Base-by-base conservation (phyloP, 2,888 invertebrate genomes). In the Torymus tubicola region DNA sequence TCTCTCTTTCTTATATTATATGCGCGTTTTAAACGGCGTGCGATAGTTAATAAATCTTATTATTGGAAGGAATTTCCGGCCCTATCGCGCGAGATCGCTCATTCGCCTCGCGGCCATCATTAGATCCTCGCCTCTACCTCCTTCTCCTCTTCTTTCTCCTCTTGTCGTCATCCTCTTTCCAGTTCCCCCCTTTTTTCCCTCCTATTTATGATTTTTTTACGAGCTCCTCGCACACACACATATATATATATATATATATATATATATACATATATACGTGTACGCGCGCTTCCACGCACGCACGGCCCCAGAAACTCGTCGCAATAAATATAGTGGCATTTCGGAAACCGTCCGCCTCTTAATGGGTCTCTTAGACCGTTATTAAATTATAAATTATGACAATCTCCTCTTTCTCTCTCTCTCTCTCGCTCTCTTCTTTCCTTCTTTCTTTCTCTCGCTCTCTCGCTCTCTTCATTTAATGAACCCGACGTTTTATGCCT, bases 351-450 rank as follows among this genome's bases (percentile, higher is more conserved):
- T 87, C 86, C 86, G 85, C 83, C 85, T 86, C 87, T 87, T 89
- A 89, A 89, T 90, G 85, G 87, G 83, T 86, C 87, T 89, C 87
- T 89, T 89, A 89, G 87, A 82, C 86, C 86, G 87, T 89, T 89
- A 89, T 89, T 89, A 88, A 89, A 89, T 90, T 88, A 88, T 89
- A 89, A 89, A 88, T 89, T 89, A 89, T 88, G 88, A 88, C 88
- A 87, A 88, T 88, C 86, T 88, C 86, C 85, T 88, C 85, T 85
- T 83, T 81, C 83, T 81, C 58, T 18, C 10, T 42, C 42, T 8
- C 42, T 8, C 10, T 42, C 42, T 8, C 8, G 5, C 42, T 31
- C 4, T 31, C 31, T 21, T 21, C 21, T 2, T 21, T 21, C 21
- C 2, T 2, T 21, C 21, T 21, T 21, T 42, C 42, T 42, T 8